These are phyloP conservation scores for Coleophora flavipennella DNA, from an alignment of 2,888 invertebrate species.

Conservation along the genomic window DNA sequence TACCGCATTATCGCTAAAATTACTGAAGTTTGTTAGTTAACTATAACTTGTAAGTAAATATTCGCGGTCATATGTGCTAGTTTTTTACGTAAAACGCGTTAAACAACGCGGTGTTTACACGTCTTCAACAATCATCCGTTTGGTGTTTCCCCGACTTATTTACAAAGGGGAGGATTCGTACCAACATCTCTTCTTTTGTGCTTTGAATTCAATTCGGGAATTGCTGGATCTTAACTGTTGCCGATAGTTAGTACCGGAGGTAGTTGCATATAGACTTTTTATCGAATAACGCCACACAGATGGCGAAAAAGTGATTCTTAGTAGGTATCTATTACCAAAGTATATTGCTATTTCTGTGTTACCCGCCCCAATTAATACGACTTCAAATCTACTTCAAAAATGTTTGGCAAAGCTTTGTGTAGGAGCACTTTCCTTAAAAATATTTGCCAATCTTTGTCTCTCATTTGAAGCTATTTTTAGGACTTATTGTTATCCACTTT, in stretches of 20 bases:
- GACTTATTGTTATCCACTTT: conserved; percentile 9
- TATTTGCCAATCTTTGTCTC: too few relatives aligned
- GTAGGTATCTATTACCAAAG: too few relatives aligned
- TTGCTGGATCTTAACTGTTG: too few relatives aligned
- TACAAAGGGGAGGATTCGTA: conserved; percentile 65
- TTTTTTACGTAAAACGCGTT: conserved; percentile 19
- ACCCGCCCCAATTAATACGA: too few relatives aligned
- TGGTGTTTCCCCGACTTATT: conserved; percentile 38
- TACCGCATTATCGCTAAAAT: conserved; percentile 39
- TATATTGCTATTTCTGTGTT: too few relatives aligned
- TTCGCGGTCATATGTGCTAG: conserved; percentile 2
- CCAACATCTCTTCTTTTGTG: conserved; percentile 6
- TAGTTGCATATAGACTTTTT: conserved; percentile 1
- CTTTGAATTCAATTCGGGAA: neutral
- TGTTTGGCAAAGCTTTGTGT: too few relatives aligned
- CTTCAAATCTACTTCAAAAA: too few relatives aligned
- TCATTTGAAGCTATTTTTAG: conserved; percentile 8
- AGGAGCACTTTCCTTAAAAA: too few relatives aligned
- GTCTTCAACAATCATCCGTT: conserved; percentile 38
- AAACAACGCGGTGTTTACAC: conserved; percentile 58
- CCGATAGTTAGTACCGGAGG: neutral
- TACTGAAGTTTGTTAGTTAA: conserved; percentile 29
- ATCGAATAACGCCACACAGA: neutral
- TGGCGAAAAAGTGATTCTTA: too few relatives aligned
- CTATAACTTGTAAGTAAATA: conserved; percentile 44